phyloP scores from a whole-genome alignment of 2,888 invertebrate genomes.

The Scelioninae gen. 1 region DNA sequence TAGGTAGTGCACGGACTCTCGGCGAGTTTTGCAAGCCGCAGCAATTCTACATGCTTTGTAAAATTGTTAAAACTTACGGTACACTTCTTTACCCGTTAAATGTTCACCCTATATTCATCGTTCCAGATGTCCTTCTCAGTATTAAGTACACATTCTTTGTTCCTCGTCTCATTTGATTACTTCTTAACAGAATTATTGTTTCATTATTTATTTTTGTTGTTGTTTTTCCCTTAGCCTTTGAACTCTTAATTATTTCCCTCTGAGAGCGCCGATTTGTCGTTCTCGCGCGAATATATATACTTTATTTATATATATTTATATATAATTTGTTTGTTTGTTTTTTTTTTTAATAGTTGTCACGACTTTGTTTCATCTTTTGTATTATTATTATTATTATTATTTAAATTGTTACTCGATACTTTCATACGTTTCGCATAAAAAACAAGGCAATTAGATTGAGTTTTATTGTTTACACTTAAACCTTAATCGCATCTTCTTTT shows the following conservation, averaged over 20 bases:
- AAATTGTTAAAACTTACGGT: slow-evolving; percentile 80
- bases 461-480: slow-evolving; percentile 80
- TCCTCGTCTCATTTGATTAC: slow-evolving; percentile 59
- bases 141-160: slow-evolving; percentile 61
- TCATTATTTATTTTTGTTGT: slow-evolving; percentile 46
- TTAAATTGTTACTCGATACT: slow-evolving; percentile 81
- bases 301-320: no score
- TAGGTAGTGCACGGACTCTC: slow-evolving; percentile 76
- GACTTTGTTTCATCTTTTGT: no score
- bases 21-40: slow-evolving; percentile 72
- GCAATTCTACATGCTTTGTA: slow-evolving; percentile 76
- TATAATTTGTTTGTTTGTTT: no score
- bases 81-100: slow-evolving; percentile 72
- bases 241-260: no score
- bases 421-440: slow-evolving; percentile 83
- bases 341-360: no score
- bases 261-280: no score
- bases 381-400: no score
- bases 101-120: slow-evolving; percentile 40
- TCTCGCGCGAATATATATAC: no score
- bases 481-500: slow-evolving; percentile 74
- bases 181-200: slow-evolving; percentile 70
- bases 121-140: slow-evolving; percentile 42
- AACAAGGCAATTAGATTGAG: slow-evolving; percentile 84
- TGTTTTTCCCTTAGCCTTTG: slow-evolving; percentile 74